Conservation (phyloP, 2,888 invertebrate species). For the Troilus luridus region DNA sequence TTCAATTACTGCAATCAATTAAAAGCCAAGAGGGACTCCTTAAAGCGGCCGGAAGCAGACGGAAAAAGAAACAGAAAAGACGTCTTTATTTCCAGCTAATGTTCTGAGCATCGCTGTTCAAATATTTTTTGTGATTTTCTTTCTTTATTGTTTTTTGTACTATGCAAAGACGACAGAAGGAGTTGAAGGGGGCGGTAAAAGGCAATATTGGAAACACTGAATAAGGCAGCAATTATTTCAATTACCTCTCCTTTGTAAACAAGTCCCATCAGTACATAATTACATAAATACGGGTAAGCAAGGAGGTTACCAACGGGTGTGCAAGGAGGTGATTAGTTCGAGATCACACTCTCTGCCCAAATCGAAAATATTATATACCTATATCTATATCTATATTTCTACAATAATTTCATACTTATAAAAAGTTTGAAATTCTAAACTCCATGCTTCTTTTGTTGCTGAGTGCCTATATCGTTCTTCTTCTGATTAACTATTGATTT, state of each 20-base stretch:
- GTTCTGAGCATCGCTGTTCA: background rate
- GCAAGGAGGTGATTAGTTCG: too few relatives aligned
- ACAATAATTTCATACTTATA: too few relatives aligned
- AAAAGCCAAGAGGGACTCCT: background rate
- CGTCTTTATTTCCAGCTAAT: constrained; percentile 40
- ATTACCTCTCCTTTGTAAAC: background rate
- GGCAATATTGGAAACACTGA: background rate
- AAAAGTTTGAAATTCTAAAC: too few relatives aligned
- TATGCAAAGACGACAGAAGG: background rate
- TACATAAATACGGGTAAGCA: too few relatives aligned
- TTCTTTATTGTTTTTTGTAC: background rate
- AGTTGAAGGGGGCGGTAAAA: background rate
- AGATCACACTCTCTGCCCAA: too few relatives aligned
- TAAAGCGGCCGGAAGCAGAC: constrained; percentile 34
- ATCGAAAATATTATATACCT: too few relatives aligned
- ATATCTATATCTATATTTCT: too few relatives aligned
- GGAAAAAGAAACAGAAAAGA: constrained; percentile 27
- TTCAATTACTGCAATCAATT: constrained; percentile 36
- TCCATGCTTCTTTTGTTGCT: too few relatives aligned
- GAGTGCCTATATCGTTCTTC: too few relatives aligned
- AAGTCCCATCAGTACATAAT: background rate
- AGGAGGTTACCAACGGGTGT: too few relatives aligned
- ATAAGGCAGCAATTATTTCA: background rate
- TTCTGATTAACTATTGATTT: too few relatives aligned
- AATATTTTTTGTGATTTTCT: background rate